Evolutionary conservation across 2,113 vertebrate species (phyloP), one percentile per base, ranked within the genome.

Genomic region (Clarias macrocephalus): DNA sequence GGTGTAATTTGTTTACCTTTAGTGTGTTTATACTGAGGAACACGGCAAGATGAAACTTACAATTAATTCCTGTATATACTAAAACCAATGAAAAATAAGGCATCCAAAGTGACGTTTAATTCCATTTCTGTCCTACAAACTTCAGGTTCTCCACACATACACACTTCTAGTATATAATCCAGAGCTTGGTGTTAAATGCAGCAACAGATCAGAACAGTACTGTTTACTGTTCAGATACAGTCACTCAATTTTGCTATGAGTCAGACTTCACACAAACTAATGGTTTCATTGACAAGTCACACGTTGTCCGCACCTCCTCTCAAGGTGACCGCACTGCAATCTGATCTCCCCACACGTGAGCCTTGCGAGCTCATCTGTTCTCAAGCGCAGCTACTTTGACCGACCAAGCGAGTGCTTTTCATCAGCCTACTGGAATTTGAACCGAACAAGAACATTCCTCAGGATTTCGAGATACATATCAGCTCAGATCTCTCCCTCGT

Each of bases 311-410:
- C 33, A 82, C 62, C 81, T 52, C 33, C 37, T 66, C 62, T 66
- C 81, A 83, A 66, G 81, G 81, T 83, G 81, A 83, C 81, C 42
- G 42, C 37, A 18, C 81, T 54, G 81, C 62, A 65, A 83, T 83
- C 60, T 28, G 81, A 83, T 48, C 81, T 66, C 3, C 3, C 62
- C 23, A 18, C 16, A 10, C 23, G 60, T 48, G 33, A 82, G 60
- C 33, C 80, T 37, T 82, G n/a, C 28, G 7, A 66, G 3, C 81
- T 66, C 33, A 52, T 65, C 37, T 66, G 81, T 66, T 83, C 62
- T 66, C 42, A 19, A 66, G 42, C 7, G 42, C 42, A 21, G 37
- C 37, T 66, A 65, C 81, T 63, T 12, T n/a, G 48, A 72, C 63
- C 18, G 9, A 52, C 28, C 21, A 48, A 13, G 48, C 12, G 18